A percentile compares a stretch with the other conserved stretches of the same genome.
These are phyloP conservation scores for Macroglossus sobrinus DNA, from an alignment of 2,113 vertebrate genomes.

Conservation along the genomic window DNA sequence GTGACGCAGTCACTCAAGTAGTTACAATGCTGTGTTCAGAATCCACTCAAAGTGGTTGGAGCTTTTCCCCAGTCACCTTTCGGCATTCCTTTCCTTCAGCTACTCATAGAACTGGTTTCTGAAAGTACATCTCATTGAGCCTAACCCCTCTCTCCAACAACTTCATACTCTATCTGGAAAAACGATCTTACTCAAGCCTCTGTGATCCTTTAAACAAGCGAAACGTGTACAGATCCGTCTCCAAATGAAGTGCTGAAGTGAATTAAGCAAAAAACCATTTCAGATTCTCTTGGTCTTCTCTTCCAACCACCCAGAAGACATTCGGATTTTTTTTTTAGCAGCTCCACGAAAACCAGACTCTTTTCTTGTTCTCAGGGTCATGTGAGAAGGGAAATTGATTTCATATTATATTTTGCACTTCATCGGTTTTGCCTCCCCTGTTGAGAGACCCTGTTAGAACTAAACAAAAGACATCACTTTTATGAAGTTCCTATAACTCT, in stretches of 20 bases:
- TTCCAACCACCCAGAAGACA: conserved; percentile 9
- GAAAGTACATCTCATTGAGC: neutral
- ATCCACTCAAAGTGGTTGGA: neutral
- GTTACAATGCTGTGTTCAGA: neutral
- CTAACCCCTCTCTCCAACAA: neutral
- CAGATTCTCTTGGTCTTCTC: neutral
- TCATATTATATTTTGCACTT: conserved; percentile 80
- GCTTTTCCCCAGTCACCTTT: neutral
- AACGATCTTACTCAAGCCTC: conserved; percentile 10
- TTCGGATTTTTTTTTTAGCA: neutral
- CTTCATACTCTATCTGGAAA: conserved; percentile 44
- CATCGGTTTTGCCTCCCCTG: conserved; percentile 66
- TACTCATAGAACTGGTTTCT: neutral
- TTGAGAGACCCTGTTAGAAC: conserved; percentile 68
- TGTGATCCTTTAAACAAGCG: conserved; percentile 28
- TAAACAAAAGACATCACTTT: conserved; percentile 79
- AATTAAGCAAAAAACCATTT: conserved; percentile 54
- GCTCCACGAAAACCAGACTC: conserved; percentile 26
- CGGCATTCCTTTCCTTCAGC: neutral
- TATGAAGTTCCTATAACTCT: conserved; percentile 77
- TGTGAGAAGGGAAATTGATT: conserved; percentile 78
- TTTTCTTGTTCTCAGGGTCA: neutral
- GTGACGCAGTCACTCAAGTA: neutral
- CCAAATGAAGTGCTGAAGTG: conserved; percentile 44
- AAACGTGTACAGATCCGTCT: conserved; percentile 32